Base-by-base conservation (phyloP, 2,113 vertebrate genomes). In the Labrus mixtus region DNA sequence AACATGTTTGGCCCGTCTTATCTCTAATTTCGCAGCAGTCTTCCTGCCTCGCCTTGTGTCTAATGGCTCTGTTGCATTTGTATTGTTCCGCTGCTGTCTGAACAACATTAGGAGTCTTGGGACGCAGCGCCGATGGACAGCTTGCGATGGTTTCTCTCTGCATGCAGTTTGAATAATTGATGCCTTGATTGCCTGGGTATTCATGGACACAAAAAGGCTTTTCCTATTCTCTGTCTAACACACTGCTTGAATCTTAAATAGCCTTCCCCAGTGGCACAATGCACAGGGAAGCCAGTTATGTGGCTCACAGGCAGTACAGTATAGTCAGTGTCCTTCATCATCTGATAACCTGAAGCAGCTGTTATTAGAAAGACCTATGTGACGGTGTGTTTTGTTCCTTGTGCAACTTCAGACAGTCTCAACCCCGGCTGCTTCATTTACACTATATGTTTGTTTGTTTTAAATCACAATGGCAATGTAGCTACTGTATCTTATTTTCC, bases 171-270 rank as follows among this genome's bases (percentile, higher is more conserved):
- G 81, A 93, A 93, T 93, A 93, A 93, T 93, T 91, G 88, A 93
- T 92, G 92, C 84, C 62, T 85, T 93, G 91, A 92, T 92, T 91
- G 91, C 83, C 76, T 39, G 70, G 70, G 87, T 89, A 89, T 91
- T 90, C 91, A 87, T 56, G 69, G 87, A 91, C 89, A 91, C 88
- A 92, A 91, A 90, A 93, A 92, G 82, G 88, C 87, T 93, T 90
- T 92, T 89, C 83, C 84, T 90, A 87, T 90, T 89, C 85, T 87
- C 85, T 85, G 81, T 76, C 82, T 81, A 80, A 90, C 84, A 82
- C 87, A 74, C 83, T 76, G 57, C 81, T 86, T 53, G 79, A 91
- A 88, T 90, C 72, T 81, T 83, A 92, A 92, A 83, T 73, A 75
- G 84, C 74, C 61, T 68, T 83, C 76, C 86, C 72, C 50, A 22